A percentile compares a stretch with the other conserved stretches of the same genome.
Conservation (phyloP, 2,797 vertebrate species). For the Eupleurogrammus muticus region DNA sequence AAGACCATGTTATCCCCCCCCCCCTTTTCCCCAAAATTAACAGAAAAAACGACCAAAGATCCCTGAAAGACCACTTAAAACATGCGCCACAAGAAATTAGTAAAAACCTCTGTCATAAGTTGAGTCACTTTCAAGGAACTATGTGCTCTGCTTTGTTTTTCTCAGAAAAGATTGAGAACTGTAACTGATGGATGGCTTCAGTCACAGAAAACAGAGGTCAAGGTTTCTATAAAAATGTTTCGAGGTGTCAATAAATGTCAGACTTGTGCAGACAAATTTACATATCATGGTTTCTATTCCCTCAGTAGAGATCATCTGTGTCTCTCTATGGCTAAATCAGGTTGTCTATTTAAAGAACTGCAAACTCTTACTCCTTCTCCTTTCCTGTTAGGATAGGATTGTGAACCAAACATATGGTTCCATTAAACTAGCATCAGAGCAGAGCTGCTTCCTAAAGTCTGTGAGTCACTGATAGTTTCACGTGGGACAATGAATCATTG, state of each 20-base stretch:
- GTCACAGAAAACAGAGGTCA: background rate
- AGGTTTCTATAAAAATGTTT: background rate
- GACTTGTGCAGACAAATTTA: background rate
- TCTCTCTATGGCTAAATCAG: background rate
- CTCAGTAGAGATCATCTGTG: background rate
- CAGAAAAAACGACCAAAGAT: background rate
- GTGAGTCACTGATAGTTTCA: no score
- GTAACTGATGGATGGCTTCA: background rate
- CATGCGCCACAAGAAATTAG: background rate
- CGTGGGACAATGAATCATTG: no score
- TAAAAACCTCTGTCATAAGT: no score
- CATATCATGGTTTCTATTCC: background rate
- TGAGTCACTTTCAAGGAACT: no score
- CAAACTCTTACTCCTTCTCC: background rate
- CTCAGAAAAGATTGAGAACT: no score
- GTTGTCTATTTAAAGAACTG: background rate
- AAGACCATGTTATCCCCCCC: background rate
- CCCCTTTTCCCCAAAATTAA: background rate
- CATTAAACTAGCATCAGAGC: no score
- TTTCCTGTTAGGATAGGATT: no score
- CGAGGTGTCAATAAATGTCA: background rate
- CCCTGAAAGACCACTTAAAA: background rate
- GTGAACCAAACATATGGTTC: no score
- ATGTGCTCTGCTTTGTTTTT: no score
- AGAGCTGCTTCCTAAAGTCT: no score